Base-by-base conservation (phyloP, 2,113 vertebrate genomes). In the Brachypteracias leptosomus region DNA sequence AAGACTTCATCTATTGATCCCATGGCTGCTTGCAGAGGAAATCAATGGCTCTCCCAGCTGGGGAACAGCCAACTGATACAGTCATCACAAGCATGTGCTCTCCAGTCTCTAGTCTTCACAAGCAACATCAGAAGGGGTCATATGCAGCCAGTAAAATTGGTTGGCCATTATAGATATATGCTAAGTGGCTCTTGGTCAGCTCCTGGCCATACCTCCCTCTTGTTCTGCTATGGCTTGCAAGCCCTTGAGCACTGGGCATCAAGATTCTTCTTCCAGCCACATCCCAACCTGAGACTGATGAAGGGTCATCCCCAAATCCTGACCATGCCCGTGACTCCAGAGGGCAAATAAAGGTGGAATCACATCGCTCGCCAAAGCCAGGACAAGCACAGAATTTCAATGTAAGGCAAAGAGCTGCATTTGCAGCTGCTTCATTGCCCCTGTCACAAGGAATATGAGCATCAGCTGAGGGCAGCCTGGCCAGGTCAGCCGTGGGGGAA, bases 371-470 rank as follows among this genome's bases (percentile, higher is more conserved):
- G 3, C 28, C 26, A 22, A 77, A 72, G 49, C 49, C 72, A 73
- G 61, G 52, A 40, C 55, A 82, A 88, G 3, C 22, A 29, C 40
- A n/a, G 57, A 17, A 44, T 77, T 91, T 88, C 84, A 31, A 2
- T 86, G 35, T 44, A 28, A 84, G 67, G 65, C 0, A 0, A 71
- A 78, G 73, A 83, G 74, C 59, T 91, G 82, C 2, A 4, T 36
- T 59, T 77, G 70, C 71, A 70, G 85, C 49, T 59, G 92, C 93
- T 92, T 94, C 90, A 38, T 17, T 85, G 79, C 92, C 95, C 90
- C 86, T 73, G 77, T 97, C 95, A 87, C 51, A 59, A 80, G 91
- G 93, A 92, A 91, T 29, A 75, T 17, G 65, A 46, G 88, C 28
- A 10, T 7, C 31, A 11, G 89, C 78, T 61, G 46, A 10, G 29